Base-by-base conservation (phyloP, 1,140 invertebrate species). In the Penaeus indicus region DNA sequence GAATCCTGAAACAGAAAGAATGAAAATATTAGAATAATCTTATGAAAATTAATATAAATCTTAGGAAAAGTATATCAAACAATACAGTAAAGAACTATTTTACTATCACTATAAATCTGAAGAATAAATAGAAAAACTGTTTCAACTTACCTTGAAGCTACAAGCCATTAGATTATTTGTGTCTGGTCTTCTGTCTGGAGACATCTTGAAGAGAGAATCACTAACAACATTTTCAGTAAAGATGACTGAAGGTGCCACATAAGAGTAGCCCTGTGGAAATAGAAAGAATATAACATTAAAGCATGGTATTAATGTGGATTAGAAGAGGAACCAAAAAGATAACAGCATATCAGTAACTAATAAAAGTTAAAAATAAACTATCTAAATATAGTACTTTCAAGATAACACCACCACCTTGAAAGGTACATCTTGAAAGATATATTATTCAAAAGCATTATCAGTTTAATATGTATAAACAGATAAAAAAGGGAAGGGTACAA, bases 231-330 rank as follows among this genome's bases (percentile, higher is more conserved):
- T 98, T 91, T 97, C 96, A 77, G 96, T 95, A 92, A 98, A 97
- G 77, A 98, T 93, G 84, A 98, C 95, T 89, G 97, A 98, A 3
- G 98, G 98, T 1, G 98, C 96, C 47, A 99, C 96, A 93, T 97
- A 99, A 0, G 98, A 99, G 92, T 99, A 99, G 61, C 97, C 97
- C 96, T 89, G 83, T 75, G 21, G 32, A 63, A 22, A 32, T 25
- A 69, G 2, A 7, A 42, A 32, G 8, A 32, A 1, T 18, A 32
- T 75, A 75, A 19, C n/a, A 27, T 27, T 80, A 61, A 22, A 96
- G 91, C 95, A 78, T 25, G 64, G 18, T 77, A 63, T 86, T 1
- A 25, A 25, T 72, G 47, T 62, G n/a, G 25, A 27, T 84, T 11
- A 84, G 7, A 54, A 67, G 77, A 78, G n/a, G 16, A 16, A 5